phyloP scores from a whole-genome alignment of 2,113 vertebrate species.

The Spea multiplicata region DNA sequence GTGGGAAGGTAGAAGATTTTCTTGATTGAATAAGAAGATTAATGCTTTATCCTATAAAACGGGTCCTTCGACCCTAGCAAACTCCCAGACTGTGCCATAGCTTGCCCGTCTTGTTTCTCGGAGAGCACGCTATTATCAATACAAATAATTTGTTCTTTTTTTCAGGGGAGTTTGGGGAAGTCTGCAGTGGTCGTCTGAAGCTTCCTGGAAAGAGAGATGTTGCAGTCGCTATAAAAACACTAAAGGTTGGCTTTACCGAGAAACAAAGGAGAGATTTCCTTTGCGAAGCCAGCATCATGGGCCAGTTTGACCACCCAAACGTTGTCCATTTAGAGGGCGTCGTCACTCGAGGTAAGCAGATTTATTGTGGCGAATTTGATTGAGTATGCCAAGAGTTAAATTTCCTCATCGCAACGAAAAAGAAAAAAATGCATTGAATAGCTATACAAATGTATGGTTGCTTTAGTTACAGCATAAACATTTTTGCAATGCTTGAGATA shows the following conservation, averaged over 20 bases:
- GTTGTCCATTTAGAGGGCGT: constrained; percentile 96
- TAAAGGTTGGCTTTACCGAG: constrained; percentile 96
- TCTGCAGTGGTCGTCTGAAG: constrained; percentile 93
- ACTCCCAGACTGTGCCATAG: too few species aligned
- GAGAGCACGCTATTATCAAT: too few species aligned
- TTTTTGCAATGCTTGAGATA: neutral
- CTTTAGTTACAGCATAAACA: constrained; percentile 21
- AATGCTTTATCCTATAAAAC: too few species aligned
- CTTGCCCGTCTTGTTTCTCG: too few species aligned
- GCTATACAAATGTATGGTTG: constrained; percentile 46
- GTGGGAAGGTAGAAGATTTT: too few species aligned
- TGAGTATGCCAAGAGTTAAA: neutral
- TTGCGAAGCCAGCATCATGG: constrained; percentile 98
- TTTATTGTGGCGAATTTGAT: neutral
- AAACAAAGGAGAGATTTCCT: constrained; percentile 95
- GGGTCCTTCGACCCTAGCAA: too few species aligned
- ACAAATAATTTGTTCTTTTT: constrained; percentile 5
- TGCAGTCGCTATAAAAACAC: constrained; percentile 92
- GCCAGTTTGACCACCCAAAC: constrained; percentile 96
- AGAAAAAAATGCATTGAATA: neutral
- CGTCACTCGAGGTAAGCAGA: constrained; percentile 85
- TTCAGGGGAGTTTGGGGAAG: constrained; percentile 96
- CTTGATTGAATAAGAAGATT: too few species aligned
- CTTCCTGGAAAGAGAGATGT: constrained; percentile 92
- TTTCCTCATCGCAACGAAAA: neutral